Evolutionary conservation across 2,797 vertebrate genomes (phyloP), one percentile per base, ranked within the genome.

Genomic region (Phrynocephalus forsythii): DNA sequence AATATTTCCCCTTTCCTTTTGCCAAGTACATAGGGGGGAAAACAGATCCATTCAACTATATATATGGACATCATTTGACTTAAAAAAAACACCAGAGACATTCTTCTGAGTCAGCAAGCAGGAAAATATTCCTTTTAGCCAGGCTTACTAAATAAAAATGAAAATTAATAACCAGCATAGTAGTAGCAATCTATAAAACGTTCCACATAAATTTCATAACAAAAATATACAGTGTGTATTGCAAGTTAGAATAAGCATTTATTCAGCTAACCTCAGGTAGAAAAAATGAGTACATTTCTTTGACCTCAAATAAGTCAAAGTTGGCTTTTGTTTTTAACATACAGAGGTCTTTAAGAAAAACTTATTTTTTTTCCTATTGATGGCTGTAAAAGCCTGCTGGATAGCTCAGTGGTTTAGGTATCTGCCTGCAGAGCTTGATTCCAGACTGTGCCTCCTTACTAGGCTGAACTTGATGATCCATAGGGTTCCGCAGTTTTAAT

Each of bases 21-120:
- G 98, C 98, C 98, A 99, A 98, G 96, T 96, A 92, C 66, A 84
- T 96, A 96, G 97, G 97, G 97, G 97, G 97, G 97, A 50, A 96
- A 97, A 96, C 96, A 97, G 96, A 95, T 97, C 97, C 91, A 96
- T 98, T 98, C 98, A 98, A 98, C 33, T 33, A 33, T 33, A 33
- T 33, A 97, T 98, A 94, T 95, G 87, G 92, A 95, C 88, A 93
- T 90, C 93, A 90, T 94, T 95, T 97, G 96, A 96, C 95, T 91
- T 92, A 91, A 89, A 95, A 95, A 91, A 96, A 94, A 89, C 92
- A 44, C 38, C 38, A 91, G 83, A 91, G 92, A 89, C 94, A 88
- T 93, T 91, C 85, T 86, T 93, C 94, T 96, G 95, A 95, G 86
- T 96, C 94, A 96, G 95, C 93, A 91, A 69, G 3, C 20, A 85